A percentile compares a stretch with the other conserved stretches of the same genome.
phyloP scores from a whole-genome alignment of 2,888 invertebrate species.

The Halictus quadricinctus region DNA sequence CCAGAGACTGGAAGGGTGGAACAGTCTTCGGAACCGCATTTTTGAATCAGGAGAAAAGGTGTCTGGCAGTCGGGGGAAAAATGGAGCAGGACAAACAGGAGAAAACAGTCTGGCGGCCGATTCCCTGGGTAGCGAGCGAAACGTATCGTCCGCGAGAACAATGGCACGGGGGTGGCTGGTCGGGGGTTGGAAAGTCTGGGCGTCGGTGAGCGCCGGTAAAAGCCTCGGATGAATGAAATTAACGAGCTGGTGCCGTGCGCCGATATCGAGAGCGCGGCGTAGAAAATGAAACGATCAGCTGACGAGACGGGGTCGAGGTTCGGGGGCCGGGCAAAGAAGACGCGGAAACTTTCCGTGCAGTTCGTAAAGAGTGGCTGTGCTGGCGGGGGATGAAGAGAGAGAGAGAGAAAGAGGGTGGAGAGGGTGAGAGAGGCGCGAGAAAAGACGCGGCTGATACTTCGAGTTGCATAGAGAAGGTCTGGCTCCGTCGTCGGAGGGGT shows the following conservation, averaged over 20 bases:
- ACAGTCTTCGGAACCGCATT: background rate
- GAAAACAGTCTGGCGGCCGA: background rate
- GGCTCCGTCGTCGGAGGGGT: background rate
- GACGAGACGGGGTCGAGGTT: conserved; percentile 41
- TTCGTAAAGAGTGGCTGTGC: conserved; percentile 31
- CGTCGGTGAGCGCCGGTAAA: conserved; percentile 1
- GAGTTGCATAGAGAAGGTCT: conserved; percentile 36
- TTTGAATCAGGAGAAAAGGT: background rate
- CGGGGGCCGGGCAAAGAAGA: conserved; percentile 29
- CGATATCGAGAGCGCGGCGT: conserved; percentile 43
- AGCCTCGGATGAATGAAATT: conserved; percentile 51
- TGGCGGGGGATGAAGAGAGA: background rate
- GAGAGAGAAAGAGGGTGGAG: background rate
- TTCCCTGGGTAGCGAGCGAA: background rate
- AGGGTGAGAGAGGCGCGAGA: conserved; percentile 21
- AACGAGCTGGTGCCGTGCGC: conserved; percentile 21
- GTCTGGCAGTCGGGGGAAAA: background rate
- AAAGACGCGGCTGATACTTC: conserved; percentile 55
- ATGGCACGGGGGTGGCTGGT: background rate
- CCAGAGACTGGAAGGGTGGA: background rate
- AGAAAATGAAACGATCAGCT: conserved; percentile 63
- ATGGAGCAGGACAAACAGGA: background rate
- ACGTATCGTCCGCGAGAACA: background rate
- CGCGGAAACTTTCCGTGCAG: conserved; percentile 50
- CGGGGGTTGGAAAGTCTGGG: background rate